Conservation (phyloP, 1,140 invertebrate genomes). For the Druon quercuslanigerum region DNA sequence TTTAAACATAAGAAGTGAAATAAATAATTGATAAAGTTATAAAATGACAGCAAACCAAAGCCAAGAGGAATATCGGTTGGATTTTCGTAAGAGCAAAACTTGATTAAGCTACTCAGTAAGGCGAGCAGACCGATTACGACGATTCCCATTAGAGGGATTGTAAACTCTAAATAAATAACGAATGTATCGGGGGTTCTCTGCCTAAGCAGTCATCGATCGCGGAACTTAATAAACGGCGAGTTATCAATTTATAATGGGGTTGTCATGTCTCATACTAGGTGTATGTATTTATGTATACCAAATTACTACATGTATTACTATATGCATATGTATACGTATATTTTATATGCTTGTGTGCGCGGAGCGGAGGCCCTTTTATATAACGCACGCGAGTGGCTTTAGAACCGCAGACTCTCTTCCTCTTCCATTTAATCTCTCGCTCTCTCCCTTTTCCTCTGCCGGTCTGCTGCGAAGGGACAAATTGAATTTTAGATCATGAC, state of each 20-base stretch:
- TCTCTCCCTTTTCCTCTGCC: conserved; percentile 53
- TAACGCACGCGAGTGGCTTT: conserved; percentile 58
- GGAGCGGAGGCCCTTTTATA: conserved; percentile 54
- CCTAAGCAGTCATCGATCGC: conserved; percentile 72
- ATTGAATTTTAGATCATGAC: conserved; percentile 76
- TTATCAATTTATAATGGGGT: conserved; percentile 73
- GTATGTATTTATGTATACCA: conserved; percentile 48
- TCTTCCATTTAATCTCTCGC: conserved; percentile 34
- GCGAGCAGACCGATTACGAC: conserved; percentile 66
- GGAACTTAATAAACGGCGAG: conserved; percentile 74
- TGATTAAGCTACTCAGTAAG: conserved; percentile 54
- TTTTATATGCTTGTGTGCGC: conserved; percentile 49
- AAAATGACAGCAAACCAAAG: conserved; percentile 44
- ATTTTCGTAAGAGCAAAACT: conserved; percentile 58
- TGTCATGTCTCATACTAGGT: conserved; percentile 62
- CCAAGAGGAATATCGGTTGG: conserved; percentile 28
- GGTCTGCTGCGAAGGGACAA: conserved; percentile 70
- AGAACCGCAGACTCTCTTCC: conserved; percentile 44
- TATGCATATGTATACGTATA: conserved; percentile 55
- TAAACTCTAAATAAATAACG: conserved; percentile 76
- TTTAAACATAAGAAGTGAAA: neutral
- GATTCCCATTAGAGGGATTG: conserved; percentile 73
- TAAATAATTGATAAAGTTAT: conserved; percentile 38
- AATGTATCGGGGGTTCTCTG: conserved; percentile 69
- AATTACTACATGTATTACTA: conserved; percentile 52